phyloP scores from a whole-genome alignment of 2,888 invertebrate species.

The Gari tellinella region DNA sequence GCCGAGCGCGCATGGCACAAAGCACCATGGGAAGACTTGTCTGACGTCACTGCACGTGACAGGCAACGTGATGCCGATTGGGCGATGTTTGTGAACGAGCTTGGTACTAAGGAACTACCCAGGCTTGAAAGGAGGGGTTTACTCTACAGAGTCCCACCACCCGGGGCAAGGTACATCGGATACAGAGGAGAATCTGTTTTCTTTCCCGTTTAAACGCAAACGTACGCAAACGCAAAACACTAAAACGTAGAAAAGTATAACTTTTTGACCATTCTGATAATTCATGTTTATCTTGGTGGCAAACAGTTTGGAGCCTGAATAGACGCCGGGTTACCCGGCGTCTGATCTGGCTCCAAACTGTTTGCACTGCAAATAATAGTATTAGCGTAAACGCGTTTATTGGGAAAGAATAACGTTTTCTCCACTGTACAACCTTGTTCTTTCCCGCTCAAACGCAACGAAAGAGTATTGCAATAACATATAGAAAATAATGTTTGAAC shows the following conservation, averaged over 20 bases:
- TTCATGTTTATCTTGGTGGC: too few relatives aligned
- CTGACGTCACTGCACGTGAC: conserved; percentile 37
- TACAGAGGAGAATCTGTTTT: neutral
- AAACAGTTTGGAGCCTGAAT: too few relatives aligned
- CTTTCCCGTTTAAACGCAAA: neutral
- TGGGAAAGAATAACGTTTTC: too few relatives aligned
- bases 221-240: neutral
- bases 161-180: conserved; percentile 72
- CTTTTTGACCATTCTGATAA: too few relatives aligned
- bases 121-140: conserved; percentile 66
- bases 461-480: too few relatives aligned
- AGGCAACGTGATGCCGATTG: conserved; percentile 59
- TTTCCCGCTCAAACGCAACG: too few relatives aligned
- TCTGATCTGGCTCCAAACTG: too few relatives aligned
- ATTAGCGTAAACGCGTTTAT: too few relatives aligned
- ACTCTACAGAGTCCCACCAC: conserved; percentile 71
- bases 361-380: too few relatives aligned
- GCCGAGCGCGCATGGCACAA: conserved; percentile 82
- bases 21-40: conserved; percentile 75
- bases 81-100: conserved; percentile 69
- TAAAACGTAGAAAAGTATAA: too few relatives aligned
- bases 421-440: too few relatives aligned
- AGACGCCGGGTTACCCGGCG: too few relatives aligned
- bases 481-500: neutral
- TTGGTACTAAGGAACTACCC: conserved; percentile 71